phyloP scores from a whole-genome alignment of 1,140 invertebrate genomes.

The Steinernema feltiae region DNA sequence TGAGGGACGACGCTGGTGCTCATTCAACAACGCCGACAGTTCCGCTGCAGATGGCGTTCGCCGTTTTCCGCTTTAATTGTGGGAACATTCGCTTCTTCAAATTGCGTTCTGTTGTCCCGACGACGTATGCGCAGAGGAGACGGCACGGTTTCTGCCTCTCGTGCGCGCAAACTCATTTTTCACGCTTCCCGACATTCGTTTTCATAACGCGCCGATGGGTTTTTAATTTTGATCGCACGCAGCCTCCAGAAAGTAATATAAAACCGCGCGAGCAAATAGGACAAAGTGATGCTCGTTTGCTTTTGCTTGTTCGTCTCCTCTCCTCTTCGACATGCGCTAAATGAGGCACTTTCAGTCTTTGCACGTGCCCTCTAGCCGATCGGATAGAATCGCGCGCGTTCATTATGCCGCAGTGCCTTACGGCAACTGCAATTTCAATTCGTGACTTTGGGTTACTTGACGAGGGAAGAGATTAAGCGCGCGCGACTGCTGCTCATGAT shows the following conservation, averaged over 20 bases:
- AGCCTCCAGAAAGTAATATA: not conserved
- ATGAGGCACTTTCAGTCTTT: not conserved
- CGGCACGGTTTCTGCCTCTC: not conserved
- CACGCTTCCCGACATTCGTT: not conserved
- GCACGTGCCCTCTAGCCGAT: not conserved
- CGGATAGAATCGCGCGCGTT: too few species aligned
- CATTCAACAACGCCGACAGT: not conserved
- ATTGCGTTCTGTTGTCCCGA: not conserved
- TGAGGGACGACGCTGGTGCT: not conserved
- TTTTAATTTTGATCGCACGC: slow-evolving; percentile 6
- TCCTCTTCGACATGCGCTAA: not conserved
- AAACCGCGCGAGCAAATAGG: slow-evolving; percentile 14
- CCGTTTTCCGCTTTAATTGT: not conserved
- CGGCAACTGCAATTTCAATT: too few species aligned
- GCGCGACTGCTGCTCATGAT: too few species aligned
- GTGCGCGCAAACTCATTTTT: not conserved
- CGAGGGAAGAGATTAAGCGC: too few species aligned
- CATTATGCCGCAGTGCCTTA: not conserved
- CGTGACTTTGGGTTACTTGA: too few species aligned
- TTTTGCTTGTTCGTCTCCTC: not conserved
- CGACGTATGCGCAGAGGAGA: not conserved
- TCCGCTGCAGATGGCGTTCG: not conserved
- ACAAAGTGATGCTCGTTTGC: not conserved
- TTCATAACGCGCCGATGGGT: slow-evolving; percentile 6
- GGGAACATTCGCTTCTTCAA: not conserved